phyloP scores from a whole-genome alignment of 2,797 vertebrate genomes.

The Melanotaenia nigrans region DNA sequence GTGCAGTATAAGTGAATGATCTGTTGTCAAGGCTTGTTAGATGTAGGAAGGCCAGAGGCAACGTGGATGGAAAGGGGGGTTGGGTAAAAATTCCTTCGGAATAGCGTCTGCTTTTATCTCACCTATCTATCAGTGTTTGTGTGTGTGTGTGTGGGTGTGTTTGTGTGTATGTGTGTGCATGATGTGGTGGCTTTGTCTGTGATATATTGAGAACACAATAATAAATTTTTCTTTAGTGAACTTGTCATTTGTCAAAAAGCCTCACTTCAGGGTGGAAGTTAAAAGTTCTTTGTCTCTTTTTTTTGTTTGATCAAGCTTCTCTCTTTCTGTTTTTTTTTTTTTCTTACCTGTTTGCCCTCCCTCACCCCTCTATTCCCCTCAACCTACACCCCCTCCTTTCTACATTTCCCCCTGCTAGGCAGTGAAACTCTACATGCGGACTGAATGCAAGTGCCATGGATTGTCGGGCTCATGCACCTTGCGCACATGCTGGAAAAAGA shows the following conservation, averaged over 20 bases:
- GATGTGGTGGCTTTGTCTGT: constrained; percentile 40
- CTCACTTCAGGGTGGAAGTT: constrained; percentile 35
- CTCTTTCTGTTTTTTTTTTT: constrained; percentile 15
- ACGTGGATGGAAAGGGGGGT: constrained; percentile 65
- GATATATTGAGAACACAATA: constrained; percentile 54
- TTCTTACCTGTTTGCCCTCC: constrained; percentile 23
- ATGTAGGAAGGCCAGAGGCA: constrained; percentile 82
- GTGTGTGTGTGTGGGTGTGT: constrained; percentile 27
- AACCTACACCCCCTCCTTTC: background rate
- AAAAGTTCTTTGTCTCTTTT: constrained; percentile 24
- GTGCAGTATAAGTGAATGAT: constrained; percentile 82
- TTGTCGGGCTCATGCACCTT: constrained; percentile 96
- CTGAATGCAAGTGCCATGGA: constrained; percentile 97
- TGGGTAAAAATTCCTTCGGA: constrained; percentile 84
- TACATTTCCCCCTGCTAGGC: constrained; percentile 80
- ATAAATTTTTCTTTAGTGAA: constrained; percentile 48
- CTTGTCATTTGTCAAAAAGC: constrained; percentile 42
- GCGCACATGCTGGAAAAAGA: constrained; percentile 97
- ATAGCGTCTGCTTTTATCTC: constrained; percentile 85
- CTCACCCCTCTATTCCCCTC: constrained; percentile 22
- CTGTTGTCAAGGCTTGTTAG: constrained; percentile 84
- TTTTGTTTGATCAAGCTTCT: constrained; percentile 38
- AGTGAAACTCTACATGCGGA: constrained; percentile 95
- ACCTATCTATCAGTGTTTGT: constrained; percentile 75
- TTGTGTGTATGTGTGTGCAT: constrained; percentile 23